Evolutionary conservation across 2,888 invertebrate genomes (phyloP), one percentile per base, ranked within the genome.

Genomic region (Merodon equestris): DNA sequence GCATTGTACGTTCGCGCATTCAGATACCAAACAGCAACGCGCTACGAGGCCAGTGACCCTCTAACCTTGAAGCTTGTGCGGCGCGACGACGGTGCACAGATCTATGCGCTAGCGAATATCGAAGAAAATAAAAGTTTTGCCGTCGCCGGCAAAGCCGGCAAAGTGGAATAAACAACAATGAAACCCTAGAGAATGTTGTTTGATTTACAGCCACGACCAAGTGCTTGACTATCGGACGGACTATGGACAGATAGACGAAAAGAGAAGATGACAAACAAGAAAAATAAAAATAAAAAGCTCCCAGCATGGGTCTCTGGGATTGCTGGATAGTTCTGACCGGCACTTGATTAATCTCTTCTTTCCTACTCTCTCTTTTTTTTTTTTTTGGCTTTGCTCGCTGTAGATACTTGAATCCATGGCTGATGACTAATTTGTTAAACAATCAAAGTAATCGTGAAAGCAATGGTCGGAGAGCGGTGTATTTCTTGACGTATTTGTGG

Each of bases 21-120:
- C 57, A 45, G 61, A 63, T 15, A 36, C 54, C 54, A 14, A 50
- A 68, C 48, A 40, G 1, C 10, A n/a, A 44, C 64, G 64, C 57
- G 57, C 51, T 58, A 15, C 60, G 68, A 86, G 86, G 86, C 86
- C 86, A 86, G 86, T 87, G 87, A 87, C 86, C 87, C 86, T 84
- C 84, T 86, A 86, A 86, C 86, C 86, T 86, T 86, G 86, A 86
- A 86, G 82, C 70, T 84, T 83, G 82, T 82, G 77, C 82, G 84
- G 85, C 85, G 86, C 27, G 27, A 27, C 27, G 27, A 7, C 27
- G 2, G 27, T 27, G 27, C 27, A 27, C 83, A 81, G 81, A 75
- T 82, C 82, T 81, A 77, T 74, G 74, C 63, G 74, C 63, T 45
- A 74, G 60, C 68, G 64, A 74, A 68, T 27, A 27, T 50, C 34